These are phyloP conservation scores for Scaptomyza parva DNA, from an alignment of 2,888 invertebrate genomes.

Conservation along the genomic window DNA sequence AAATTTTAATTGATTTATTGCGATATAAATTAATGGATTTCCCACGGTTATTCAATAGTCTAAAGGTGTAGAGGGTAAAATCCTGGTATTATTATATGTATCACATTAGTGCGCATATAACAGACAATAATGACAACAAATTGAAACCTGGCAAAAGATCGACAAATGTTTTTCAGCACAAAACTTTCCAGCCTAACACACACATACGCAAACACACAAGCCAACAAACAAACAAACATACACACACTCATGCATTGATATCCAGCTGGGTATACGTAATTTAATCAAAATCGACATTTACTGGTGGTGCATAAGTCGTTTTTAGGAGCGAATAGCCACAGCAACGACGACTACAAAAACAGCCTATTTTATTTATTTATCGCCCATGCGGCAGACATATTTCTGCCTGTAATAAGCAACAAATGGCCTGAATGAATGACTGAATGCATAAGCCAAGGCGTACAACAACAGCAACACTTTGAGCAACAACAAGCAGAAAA, in stretches of 20 bases:
- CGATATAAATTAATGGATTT: too few relatives aligned
- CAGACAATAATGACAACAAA: slow-evolving; percentile 43
- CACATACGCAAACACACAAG: slow-evolving; percentile 2
- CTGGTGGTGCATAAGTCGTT: slow-evolving; percentile 20
- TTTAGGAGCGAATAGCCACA: slow-evolving; percentile 12
- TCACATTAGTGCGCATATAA: slow-evolving; percentile 17
- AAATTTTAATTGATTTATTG: too few relatives aligned
- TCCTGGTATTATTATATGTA: not conserved
- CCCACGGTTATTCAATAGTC: too few relatives aligned
- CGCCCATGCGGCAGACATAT: slow-evolving; percentile 53
- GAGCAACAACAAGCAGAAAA: not conserved
- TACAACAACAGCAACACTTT: slow-evolving; percentile 1
- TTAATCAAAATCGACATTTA: slow-evolving; percentile 56
- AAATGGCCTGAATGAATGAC: slow-evolving; percentile 41
- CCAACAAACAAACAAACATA: not conserved
- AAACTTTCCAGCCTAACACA: slow-evolving; percentile 5
- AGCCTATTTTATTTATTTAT: slow-evolving; percentile 60
- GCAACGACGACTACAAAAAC: slow-evolving; percentile 14
- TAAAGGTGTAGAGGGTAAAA: not conserved
- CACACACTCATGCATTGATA: slow-evolving; percentile 25
- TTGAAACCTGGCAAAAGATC: slow-evolving; percentile 31
- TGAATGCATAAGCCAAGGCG: slow-evolving; percentile 22
- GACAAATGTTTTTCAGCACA: slow-evolving; percentile 29
- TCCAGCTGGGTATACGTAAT: slow-evolving; percentile 66
- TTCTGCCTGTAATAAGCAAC: slow-evolving; percentile 62